These are phyloP conservation scores for Araneus ventricosus DNA, from an alignment of 1,140 invertebrate species.

Conservation along the genomic window DNA sequence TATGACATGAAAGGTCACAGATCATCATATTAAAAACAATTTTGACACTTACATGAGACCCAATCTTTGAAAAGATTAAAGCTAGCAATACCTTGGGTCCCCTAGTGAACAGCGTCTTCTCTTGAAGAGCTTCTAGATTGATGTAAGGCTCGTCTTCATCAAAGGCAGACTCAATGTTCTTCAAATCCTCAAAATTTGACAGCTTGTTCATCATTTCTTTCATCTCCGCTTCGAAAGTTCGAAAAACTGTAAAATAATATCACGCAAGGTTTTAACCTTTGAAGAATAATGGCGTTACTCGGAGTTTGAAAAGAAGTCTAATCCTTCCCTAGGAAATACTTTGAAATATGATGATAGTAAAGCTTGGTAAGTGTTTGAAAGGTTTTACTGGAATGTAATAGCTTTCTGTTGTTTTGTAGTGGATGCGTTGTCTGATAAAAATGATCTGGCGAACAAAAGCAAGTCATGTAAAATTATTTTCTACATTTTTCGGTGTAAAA, in stretches of 20 bases:
- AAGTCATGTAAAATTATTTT: no score
- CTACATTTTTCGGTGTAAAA: no score
- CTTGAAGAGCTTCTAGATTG: constrained; percentile 63
- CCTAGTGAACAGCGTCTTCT: constrained; percentile 60
- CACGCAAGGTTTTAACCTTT: background rate
- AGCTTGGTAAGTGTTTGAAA: background rate
- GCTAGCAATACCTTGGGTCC: constrained; percentile 60
- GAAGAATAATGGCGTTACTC: background rate
- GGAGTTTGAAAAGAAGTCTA: background rate
- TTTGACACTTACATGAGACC: background rate
- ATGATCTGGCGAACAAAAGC: background rate
- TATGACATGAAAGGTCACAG: no score
- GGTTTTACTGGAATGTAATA: background rate
- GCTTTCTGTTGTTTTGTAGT: background rate
- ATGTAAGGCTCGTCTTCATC: constrained; percentile 62
- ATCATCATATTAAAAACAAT: background rate
- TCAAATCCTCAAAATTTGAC: constrained; percentile 58
- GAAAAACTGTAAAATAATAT: constrained; percentile 45
- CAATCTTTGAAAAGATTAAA: background rate
- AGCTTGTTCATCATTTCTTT: constrained; percentile 58
- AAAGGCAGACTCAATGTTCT: constrained; percentile 51
- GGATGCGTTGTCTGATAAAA: background rate
- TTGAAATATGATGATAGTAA: background rate
- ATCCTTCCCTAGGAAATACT: background rate
- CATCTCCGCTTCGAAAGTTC: constrained; percentile 61